Evolutionary conservation across 2,888 invertebrate genomes (phyloP).

Genomic region (Hartigia nigra): DNA sequence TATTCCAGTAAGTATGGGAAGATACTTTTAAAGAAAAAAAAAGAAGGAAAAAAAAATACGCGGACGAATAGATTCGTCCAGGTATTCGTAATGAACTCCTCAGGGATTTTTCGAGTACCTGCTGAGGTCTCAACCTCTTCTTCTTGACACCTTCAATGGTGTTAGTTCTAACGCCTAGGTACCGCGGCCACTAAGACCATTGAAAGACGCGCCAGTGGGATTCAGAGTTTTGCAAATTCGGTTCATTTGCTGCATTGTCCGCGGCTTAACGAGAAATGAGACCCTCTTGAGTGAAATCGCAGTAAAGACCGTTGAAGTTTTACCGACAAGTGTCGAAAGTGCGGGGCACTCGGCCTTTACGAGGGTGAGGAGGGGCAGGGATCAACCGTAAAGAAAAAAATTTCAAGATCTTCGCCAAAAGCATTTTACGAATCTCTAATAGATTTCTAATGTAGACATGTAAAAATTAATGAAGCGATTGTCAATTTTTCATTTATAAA

Average conservation of each 20-base stretch:
- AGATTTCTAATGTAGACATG: neutral
- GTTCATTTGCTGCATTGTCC: conserved; percentile 65
- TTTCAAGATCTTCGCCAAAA: neutral
- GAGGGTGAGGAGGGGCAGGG: too few relatives aligned
- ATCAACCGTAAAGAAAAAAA: neutral
- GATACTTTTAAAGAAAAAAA: neutral
- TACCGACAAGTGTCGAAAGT: conserved; percentile 50
- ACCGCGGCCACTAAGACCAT: conserved; percentile 51
- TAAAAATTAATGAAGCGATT: neutral
- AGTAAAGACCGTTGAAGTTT: conserved; percentile 64
- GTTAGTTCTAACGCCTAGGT: conserved; percentile 64
- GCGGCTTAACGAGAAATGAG: conserved; percentile 59
- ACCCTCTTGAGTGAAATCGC: conserved; percentile 56
- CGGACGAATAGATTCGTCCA: neutral
- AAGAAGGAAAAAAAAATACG: neutral
- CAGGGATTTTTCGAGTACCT: conserved; percentile 46
- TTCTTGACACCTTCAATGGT: conserved; percentile 63
- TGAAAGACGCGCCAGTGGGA: conserved; percentile 25
- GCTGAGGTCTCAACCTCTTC: conserved; percentile 44
- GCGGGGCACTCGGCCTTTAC: conserved; percentile 17
- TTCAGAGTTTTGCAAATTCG: conserved; percentile 63
- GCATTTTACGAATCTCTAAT: neutral
- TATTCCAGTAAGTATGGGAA: neutral
- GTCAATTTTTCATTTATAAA: too few relatives aligned
- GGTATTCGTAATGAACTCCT: conserved; percentile 53